Base-by-base conservation (phyloP, 2,888 invertebrate species). In the Chymomyza caudatula region DNA sequence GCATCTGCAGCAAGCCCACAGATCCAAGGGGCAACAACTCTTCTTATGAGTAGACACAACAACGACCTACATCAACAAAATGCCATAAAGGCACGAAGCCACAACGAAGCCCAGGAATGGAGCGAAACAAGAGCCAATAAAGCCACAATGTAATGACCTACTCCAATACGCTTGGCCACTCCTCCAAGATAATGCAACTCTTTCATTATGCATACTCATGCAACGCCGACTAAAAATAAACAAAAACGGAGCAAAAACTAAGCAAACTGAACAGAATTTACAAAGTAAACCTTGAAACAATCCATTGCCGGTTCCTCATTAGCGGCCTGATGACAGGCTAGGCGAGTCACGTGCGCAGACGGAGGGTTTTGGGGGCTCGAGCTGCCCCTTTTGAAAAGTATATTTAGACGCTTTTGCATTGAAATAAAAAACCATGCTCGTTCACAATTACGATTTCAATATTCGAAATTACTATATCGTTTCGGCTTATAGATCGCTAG, bases 301-400 rank as follows among this genome's bases (percentile, higher is more conserved):
- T 85, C 78, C 82, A 83, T 37, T 37, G 73, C 74, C 68, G 75
- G 78, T 82, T 84, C 81, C 86, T 85, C 78, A 85, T 83, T 84
- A 83, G 75, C 67, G 64, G 53, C 68, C 67, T 59, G 62, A 23
- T 56, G 5, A 37, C 20, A 17, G 19, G 20, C 51, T 22, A 20
- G 17, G 20, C 3, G 11, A 37, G 37, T 11, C 37, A 29, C 55
- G n/a, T n/a, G n/a, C n/a, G n/a, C n/a, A n/a, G n/a, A n/a, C n/a
- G n/a, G n/a, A n/a, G n/a, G n/a, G n/a, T n/a, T n/a, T n/a, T n/a
- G n/a, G n/a, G n/a, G n/a, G n/a, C n/a, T n/a, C n/a, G n/a, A n/a
- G n/a, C n/a, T n/a, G n/a, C n/a, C n/a, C n/a, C n/a, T n/a, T n/a
- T n/a, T n/a, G n/a, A n/a, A n/a, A n/a, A n/a, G n/a, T n/a, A n/a